Conservation (phyloP, 2,888 invertebrate species). For the Ormyrus thymus region DNA sequence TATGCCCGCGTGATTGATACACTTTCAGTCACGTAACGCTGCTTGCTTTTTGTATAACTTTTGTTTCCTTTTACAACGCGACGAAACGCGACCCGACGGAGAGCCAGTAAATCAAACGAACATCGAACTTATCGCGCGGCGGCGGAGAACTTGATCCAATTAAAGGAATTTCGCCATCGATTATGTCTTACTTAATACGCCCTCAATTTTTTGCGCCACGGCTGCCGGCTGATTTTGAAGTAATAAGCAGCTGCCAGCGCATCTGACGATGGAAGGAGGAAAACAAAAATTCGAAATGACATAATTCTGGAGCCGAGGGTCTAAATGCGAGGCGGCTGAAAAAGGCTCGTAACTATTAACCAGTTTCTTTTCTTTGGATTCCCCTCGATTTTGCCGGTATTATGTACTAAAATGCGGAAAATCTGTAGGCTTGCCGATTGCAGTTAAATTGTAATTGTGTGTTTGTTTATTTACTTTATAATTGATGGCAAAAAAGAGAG, state of each 20-base stretch:
- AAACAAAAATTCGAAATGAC: conserved; percentile 43
- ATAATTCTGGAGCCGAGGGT: conserved; percentile 33
- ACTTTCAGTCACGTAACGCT: no score
- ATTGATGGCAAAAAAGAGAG: no score
- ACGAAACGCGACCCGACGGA: no score
- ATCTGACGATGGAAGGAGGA: conserved; percentile 4
- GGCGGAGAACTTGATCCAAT: conserved; percentile 12
- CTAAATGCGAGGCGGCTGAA: conserved; percentile 25
- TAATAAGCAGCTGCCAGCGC: neutral
- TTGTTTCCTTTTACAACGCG: no score
- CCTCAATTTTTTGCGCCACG: conserved; percentile 25
- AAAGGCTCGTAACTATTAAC: conserved; percentile 32
- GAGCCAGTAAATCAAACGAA: neutral
- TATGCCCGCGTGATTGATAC: no score
- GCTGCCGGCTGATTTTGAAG: conserved; percentile 7
- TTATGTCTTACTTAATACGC: conserved; percentile 29
- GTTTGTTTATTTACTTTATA: no score
- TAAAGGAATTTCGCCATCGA: conserved; percentile 35
- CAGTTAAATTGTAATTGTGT: no score
- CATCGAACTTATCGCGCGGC: neutral
- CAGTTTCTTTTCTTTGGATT: conserved; percentile 39
- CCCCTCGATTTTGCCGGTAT: no score
- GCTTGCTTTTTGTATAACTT: no score
- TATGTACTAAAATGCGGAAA: no score
- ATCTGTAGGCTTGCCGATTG: neutral